These are phyloP conservation scores for Nebria ingens DNA, from an alignment of 1,140 invertebrate species.

Conservation along the genomic window DNA sequence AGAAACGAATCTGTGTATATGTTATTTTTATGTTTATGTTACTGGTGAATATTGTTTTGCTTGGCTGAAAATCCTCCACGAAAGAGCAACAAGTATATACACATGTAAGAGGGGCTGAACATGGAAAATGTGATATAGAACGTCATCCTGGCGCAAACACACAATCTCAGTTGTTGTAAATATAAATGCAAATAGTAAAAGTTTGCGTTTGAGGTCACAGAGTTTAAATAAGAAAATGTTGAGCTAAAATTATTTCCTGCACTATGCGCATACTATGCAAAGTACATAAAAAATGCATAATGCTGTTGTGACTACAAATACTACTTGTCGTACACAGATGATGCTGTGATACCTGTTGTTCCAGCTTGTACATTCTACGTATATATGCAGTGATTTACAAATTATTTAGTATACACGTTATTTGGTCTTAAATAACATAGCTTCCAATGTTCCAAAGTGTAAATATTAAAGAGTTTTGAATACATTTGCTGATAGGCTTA, in stretches of 20 bases:
- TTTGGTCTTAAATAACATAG: no score
- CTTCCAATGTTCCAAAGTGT: no score
- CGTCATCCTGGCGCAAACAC: not conserved
- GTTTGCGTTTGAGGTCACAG: not conserved
- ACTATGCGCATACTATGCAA: no score
- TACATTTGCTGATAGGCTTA: no score
- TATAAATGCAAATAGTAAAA: conserved; percentile 7
- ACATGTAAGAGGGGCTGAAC: not conserved
- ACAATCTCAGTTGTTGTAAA: conserved; percentile 8
- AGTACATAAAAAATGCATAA: no score
- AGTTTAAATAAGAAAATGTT: conserved; percentile 4
- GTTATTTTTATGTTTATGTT: conserved; percentile 4
- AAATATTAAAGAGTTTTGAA: no score
- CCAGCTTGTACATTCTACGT: no score
- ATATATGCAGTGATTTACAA: no score
- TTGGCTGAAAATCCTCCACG: not conserved
- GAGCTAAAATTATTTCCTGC: no score
- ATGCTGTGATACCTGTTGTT: not conserved
- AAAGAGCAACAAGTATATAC: conserved; percentile 6
- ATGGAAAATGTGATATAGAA: not conserved
- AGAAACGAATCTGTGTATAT: not conserved
- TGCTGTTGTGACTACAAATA: not conserved
- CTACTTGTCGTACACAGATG: not conserved
- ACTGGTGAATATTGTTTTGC: conserved; percentile 4
- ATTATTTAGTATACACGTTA: no score